Evolutionary conservation across 2,888 invertebrate genomes (phyloP).

Genomic region (Xanthorhoe spadicearia): DNA sequence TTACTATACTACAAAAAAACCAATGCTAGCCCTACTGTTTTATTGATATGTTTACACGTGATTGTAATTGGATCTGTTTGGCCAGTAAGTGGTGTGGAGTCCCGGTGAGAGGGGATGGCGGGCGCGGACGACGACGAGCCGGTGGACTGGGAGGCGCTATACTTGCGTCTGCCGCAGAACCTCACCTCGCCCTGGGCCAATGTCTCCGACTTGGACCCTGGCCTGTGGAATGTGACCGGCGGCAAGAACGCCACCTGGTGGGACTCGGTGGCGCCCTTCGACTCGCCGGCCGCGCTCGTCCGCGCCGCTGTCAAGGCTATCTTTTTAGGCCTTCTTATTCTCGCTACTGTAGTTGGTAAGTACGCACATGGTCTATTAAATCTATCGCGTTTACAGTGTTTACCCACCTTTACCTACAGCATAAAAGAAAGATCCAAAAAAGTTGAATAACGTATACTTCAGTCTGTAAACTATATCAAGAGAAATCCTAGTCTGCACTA

Average conservation of each 20-base stretch:
- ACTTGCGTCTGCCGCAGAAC: conserved; percentile 70
- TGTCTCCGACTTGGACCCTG: conserved; percentile 65
- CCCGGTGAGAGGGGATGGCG: conserved; percentile 80
- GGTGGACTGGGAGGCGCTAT: conserved; percentile 77
- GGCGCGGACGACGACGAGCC: conserved; percentile 78
- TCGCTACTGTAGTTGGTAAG: conserved; percentile 87
- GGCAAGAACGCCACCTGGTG: conserved; percentile 71
- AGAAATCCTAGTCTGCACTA: background rate
- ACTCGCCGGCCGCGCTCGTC: conserved; percentile 82
- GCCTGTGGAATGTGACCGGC: conserved; percentile 67
- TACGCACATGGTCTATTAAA: background rate
- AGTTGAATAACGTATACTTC: too few relatives aligned
- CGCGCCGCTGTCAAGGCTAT: conserved; percentile 86
- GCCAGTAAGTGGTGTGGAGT: conserved; percentile 64
- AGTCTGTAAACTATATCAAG: background rate
- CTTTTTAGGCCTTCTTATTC: conserved; percentile 85
- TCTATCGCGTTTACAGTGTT: too few relatives aligned
- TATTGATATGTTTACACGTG: background rate
- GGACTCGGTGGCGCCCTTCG: conserved; percentile 77
- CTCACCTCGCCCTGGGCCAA: conserved; percentile 59
- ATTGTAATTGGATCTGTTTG: conserved; percentile 26
- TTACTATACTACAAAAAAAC: too few relatives aligned
- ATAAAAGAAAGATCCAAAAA: too few relatives aligned
- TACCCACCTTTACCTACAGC: too few relatives aligned
- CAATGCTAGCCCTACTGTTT: too few relatives aligned